phyloP scores from a whole-genome alignment of 2,888 invertebrate genomes.

The Chironomus tentans region DNA sequence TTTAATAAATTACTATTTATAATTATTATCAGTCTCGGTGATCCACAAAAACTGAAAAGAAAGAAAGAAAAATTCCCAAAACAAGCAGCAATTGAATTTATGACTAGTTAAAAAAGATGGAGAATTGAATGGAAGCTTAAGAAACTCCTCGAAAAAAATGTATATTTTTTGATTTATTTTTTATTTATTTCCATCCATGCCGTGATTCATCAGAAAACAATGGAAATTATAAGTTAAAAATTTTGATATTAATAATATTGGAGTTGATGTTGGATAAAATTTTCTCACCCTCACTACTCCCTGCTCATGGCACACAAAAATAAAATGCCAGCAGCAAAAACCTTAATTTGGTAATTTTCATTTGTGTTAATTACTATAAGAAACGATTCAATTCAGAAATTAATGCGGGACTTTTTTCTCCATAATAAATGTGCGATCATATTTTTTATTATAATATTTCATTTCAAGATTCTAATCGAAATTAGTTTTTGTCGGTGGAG shows the following conservation, averaged over 20 bases:
- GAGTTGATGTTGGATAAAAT: neutral
- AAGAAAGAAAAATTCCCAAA: neutral
- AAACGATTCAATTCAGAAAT: constrained; percentile 23
- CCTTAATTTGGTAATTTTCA: constrained; percentile 20
- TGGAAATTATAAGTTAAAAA: constrained; percentile 13
- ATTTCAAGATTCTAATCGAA: constrained; percentile 21
- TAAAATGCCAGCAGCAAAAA: neutral
- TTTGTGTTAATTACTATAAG: constrained; percentile 21
- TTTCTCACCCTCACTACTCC: constrained; percentile 3
- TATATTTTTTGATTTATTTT: neutral
- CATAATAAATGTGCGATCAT: constrained; percentile 25
- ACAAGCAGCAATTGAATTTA: too few species aligned
- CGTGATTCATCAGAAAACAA: neutral
- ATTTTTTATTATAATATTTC: neutral
- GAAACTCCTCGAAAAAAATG: too few species aligned
- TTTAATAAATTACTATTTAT: neutral
- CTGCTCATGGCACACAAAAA: neutral
- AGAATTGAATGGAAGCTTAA: too few species aligned
- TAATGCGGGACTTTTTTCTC: constrained; percentile 4
- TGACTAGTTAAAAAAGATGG: too few species aligned
- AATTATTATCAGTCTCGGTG: neutral
- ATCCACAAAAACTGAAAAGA: neutral
- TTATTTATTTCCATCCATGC: constrained; percentile 6
- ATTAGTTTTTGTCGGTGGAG: neutral
- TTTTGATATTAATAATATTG: constrained; percentile 18